Evolutionary conservation across 2,888 invertebrate genomes (phyloP), one percentile per base, ranked within the genome.

Genomic region (Leptinotarsa tumamoca): DNA sequence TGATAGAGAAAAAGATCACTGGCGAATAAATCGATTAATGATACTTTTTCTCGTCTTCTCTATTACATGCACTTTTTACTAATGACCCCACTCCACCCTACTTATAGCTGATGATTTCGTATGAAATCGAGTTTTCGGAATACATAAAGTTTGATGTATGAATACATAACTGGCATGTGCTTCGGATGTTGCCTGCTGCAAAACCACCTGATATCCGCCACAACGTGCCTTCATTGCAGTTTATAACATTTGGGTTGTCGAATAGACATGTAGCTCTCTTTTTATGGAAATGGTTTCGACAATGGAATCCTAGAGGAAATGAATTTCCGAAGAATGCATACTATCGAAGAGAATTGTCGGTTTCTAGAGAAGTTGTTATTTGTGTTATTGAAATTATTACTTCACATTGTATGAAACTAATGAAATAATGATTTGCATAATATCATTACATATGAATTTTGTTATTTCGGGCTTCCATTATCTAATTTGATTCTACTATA

Each of bases 141-240:
- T 82, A 82, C 82, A 80, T 80, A 80, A 78, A 80, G 79, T 74
- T 77, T 83, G 84, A 85, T 83, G 82, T 85, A 85, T 85, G 84
- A 86, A 86, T 86, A 83, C 82, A 79, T 82, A 84, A 83, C 82
- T 82, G 81, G 81, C 85, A 85, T 84, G 83, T 84, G 84, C 81
- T 83, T 77, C 79, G 76, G 79, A 81, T 78, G 80, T 72, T 71
- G 71, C 78, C 78, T 72, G 74, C 80, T 80, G 79, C 77, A 79
- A 79, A 76, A 80, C 81, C 80, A 84, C 82, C 81, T 81, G 81
- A 81, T 82, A 82, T 82, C 78, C 78, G 77, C 78, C 74, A 80
- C 81, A 78, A 76, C 76, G 70, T 70, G 52, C 23, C 51, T 72
- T 5, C 49, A 61, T 63, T n/a, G 61, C n/a, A 63, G 63, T 63